Conservation (phyloP, 2,797 vertebrate species). For the Antrozous pallidus region DNA sequence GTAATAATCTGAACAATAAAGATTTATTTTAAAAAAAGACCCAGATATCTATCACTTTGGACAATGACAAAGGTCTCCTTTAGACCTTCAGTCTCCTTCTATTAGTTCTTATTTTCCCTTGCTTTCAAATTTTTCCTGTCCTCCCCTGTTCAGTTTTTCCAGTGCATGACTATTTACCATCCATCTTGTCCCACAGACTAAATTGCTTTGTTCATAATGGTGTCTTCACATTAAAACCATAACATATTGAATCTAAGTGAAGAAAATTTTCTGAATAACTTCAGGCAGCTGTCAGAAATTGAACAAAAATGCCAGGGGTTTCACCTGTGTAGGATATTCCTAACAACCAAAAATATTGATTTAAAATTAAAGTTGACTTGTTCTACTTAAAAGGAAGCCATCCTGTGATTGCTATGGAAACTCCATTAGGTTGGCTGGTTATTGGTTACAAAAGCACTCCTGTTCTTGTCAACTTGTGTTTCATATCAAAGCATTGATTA, state of each 20-base stretch:
- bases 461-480: neutral
- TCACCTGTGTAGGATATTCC: neutral
- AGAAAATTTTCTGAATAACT: neutral
- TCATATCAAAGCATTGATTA: neutral
- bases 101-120: neutral
- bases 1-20: too few relatives aligned
- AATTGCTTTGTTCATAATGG: neutral
- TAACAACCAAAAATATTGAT: neutral
- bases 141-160: neutral
- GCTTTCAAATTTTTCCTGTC: neutral
- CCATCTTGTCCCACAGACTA: neutral
- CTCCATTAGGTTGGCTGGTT: neutral
- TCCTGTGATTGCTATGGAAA: neutral
- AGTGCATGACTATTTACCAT: accelerated
- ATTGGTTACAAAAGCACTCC: neutral
- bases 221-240: neutral
- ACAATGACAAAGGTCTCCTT: neutral
- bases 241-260: neutral
- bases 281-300: neutral
- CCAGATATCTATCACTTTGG: neutral
- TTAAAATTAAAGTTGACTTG: neutral
- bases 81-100: accelerated
- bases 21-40: too few relatives aligned
- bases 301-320: neutral
- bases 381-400: neutral